Conservation (phyloP, 2,797 vertebrate genomes). For the Syndactyla subalaris region DNA sequence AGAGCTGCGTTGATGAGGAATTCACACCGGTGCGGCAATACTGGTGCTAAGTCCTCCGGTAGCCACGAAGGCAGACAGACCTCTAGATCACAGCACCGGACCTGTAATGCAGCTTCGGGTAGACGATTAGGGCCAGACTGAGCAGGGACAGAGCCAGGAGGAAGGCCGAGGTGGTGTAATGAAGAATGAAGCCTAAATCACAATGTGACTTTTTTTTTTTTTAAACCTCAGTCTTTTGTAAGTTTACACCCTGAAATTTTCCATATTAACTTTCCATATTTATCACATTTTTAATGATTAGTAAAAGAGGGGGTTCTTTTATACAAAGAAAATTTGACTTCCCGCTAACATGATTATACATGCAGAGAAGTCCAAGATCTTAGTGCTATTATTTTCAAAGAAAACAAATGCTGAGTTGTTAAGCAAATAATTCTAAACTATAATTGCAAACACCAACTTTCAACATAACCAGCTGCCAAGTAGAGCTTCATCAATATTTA, state of each 20-base stretch:
- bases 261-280: background rate
- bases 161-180: rapidly evolving
- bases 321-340: background rate
- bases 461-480: slow-evolving; percentile 21
- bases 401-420: slow-evolving; percentile 28
- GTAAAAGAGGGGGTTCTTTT: background rate
- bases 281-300: background rate
- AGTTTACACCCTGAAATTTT: background rate
- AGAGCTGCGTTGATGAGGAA: background rate
- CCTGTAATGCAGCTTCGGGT: background rate
- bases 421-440: slow-evolving; percentile 31
- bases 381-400: background rate
- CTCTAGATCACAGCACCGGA: background rate
- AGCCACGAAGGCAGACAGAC: rapidly evolving
- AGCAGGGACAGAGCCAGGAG: background rate
- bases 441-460: slow-evolving; percentile 16
- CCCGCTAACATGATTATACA: background rate
- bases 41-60: background rate
- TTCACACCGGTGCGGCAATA: background rate
- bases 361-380: background rate
- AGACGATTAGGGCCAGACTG: background rate
- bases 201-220: background rate
- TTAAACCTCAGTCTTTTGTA: background rate
- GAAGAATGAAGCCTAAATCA: background rate
- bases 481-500: slow-evolving; percentile 46